A percentile compares a stretch with the other conserved stretches of the same genome.
These are phyloP conservation scores for Megalopta genalis DNA, from an alignment of 1,140 invertebrate genomes.

Conservation along the genomic window DNA sequence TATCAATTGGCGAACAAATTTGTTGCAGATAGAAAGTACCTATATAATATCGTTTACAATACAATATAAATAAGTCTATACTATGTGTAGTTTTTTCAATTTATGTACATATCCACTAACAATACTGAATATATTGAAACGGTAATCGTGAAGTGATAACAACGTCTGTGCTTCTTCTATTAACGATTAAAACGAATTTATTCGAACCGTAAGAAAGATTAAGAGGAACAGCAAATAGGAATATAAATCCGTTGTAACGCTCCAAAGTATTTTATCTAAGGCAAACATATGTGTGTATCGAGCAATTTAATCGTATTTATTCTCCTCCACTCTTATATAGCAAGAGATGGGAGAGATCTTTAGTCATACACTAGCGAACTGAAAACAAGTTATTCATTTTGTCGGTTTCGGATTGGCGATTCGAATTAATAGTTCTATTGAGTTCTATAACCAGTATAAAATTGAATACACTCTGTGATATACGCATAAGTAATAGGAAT, in stretches of 20 bases:
- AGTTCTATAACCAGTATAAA: background rate
- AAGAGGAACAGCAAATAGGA: background rate
- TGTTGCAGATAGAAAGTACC: too few species aligned
- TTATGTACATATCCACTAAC: too few species aligned
- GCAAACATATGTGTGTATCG: constrained; percentile 19
- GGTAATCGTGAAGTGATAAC: too few species aligned
- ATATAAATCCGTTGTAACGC: constrained; percentile 4
- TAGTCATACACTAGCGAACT: constrained; percentile 1
- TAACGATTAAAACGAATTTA: too few species aligned
- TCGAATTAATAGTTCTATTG: too few species aligned
- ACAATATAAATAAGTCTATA: too few species aligned
- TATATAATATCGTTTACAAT: too few species aligned
- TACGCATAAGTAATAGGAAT: background rate
- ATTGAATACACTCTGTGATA: constrained; percentile 1
- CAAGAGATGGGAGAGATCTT: background rate
- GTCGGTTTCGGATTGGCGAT: background rate
- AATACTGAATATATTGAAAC: too few species aligned
- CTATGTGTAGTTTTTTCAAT: too few species aligned
- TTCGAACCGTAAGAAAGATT: too few species aligned
- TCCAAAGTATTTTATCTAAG: constrained; percentile 21
- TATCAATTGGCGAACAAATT: too few species aligned
- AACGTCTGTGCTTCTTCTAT: too few species aligned
- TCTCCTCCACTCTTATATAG: background rate
- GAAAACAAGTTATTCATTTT: background rate
- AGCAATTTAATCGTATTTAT: constrained; percentile 18